A percentile compares a stretch with the other conserved stretches of the same genome.
Conservation (phyloP, 2,888 invertebrate species). For the Neocrepidodera transversa region DNA sequence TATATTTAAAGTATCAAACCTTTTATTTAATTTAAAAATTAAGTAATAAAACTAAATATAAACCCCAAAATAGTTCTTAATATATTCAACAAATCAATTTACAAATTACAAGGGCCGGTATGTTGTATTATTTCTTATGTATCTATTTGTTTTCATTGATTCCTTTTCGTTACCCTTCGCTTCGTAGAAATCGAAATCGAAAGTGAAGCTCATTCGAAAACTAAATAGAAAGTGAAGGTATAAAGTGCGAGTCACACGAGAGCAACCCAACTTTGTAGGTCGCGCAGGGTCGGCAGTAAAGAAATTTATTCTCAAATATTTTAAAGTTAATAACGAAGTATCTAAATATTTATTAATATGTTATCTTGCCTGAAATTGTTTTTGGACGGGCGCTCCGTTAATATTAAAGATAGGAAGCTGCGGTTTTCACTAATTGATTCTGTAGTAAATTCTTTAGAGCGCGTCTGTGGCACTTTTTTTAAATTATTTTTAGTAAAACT, state of each 20-base stretch:
- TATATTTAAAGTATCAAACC: too few species aligned
- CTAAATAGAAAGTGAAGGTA: constrained; percentile 44
- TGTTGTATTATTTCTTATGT: not conserved
- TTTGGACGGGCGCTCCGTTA: too few species aligned
- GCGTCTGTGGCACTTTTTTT: too few species aligned
- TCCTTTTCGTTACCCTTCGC: constrained; percentile 6
- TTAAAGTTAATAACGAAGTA: too few species aligned
- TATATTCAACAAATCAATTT: constrained; percentile 15
- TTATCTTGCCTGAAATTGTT: too few species aligned
- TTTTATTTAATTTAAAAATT: too few species aligned
- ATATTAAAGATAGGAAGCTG: too few species aligned
- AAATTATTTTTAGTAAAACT: too few species aligned
- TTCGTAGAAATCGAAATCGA: constrained; percentile 15
- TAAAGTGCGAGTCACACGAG: not conserved
- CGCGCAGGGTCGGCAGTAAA: not conserved
- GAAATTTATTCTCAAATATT: not conserved
- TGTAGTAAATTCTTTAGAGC: too few species aligned
- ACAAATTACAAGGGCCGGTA: constrained; percentile 11
- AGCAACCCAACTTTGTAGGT: not conserved
- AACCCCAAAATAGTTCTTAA: constrained; percentile 4
- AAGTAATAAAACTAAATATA: too few species aligned
- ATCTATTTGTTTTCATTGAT: constrained; percentile 1
- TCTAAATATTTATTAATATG: too few species aligned
- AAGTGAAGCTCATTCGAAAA: constrained; percentile 32
- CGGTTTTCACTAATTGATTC: too few species aligned